Evolutionary conservation across 2,113 vertebrate genomes (phyloP).

Genomic region (Amia ocellicauda): DNA sequence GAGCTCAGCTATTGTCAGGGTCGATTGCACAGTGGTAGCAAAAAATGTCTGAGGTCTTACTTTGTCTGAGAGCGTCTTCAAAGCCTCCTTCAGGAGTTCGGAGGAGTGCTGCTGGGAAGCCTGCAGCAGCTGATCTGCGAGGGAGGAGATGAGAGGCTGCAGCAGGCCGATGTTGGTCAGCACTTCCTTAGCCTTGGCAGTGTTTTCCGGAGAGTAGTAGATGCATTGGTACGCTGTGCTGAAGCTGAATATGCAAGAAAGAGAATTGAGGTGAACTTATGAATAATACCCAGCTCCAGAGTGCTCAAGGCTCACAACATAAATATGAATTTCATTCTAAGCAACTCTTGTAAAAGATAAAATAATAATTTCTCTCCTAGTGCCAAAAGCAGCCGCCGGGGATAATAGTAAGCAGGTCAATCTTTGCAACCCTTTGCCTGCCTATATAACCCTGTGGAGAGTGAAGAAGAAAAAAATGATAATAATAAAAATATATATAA

Average conservation of each 20-base stretch:
- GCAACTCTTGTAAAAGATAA: neutral
- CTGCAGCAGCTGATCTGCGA: conserved; percentile 85
- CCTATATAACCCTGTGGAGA: too few relatives aligned
- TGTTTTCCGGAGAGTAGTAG: conserved; percentile 98
- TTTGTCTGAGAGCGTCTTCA: conserved; percentile 93
- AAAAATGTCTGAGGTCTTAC: conserved; percentile 59
- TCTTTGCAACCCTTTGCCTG: too few relatives aligned
- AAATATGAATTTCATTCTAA: neutral
- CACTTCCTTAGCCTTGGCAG: conserved; percentile 92
- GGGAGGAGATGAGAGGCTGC: conserved; percentile 83
- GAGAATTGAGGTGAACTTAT: neutral
- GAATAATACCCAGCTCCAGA: neutral
- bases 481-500: too few relatives aligned
- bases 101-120: conserved; percentile 83
- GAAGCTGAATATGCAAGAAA: conserved; percentile 55
- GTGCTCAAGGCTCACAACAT: neutral
- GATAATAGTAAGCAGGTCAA: too few relatives aligned
- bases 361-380: too few relatives aligned
- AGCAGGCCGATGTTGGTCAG: conserved; percentile 87
- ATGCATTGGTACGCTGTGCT: conserved; percentile 96
- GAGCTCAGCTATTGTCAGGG: conserved; percentile 2
- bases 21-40: neutral
- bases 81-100: conserved; percentile 81
- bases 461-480: too few relatives aligned
- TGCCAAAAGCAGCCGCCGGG: too few relatives aligned